Base-by-base conservation (phyloP, 2,797 vertebrate genomes). In the Syndactyla subalaris region DNA sequence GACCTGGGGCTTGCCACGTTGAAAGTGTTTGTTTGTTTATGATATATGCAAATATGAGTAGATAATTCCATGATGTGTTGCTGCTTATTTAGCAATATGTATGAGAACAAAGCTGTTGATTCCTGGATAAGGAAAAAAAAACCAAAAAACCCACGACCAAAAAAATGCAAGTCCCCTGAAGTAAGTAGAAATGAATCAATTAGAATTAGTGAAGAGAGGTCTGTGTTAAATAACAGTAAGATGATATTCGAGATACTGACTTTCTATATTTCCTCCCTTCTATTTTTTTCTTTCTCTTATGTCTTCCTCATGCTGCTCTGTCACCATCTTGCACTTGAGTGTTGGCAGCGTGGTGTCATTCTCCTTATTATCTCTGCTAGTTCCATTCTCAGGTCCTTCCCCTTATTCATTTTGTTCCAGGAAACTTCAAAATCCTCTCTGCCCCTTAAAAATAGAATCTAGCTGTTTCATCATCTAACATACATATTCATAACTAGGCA, bases 401-500 rank as follows among this genome's bases (percentile, higher is more conserved):
- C 22, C 70, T 46, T 66, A 70, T 26, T 77, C 20, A 21, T 38
- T 0, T 15, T 48, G 1, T 76, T 58, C 17, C 39, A 55, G 36
- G 10, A 23, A 58, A 41, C 63, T 79, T 17, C 22, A 65, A 23
- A 72, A 48, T 32, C 7, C 29, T 10, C 14, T 14, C 38, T 14
- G 3, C 2, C 12, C 36, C 8, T 5, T 2, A 18, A 55, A 39
- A 38, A 2, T 10, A 43, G 1, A 55, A 34, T 68, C 16, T 17
- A 43, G 5, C 1, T 30, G 14, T 11, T 38, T 49, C 45, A 45
- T 21, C 45, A 45, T 45, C 45, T 45, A 45, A 45, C 20, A 21
- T 21, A 21, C 45, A 45, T 45, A 21, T 45, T 45, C 20, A 21
- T 45, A 21, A 21, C 20, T 21, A 45, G 20, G 45, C 20, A 11